Conservation (phyloP, 2,888 invertebrate species). For the Chorisops tibialis region DNA sequence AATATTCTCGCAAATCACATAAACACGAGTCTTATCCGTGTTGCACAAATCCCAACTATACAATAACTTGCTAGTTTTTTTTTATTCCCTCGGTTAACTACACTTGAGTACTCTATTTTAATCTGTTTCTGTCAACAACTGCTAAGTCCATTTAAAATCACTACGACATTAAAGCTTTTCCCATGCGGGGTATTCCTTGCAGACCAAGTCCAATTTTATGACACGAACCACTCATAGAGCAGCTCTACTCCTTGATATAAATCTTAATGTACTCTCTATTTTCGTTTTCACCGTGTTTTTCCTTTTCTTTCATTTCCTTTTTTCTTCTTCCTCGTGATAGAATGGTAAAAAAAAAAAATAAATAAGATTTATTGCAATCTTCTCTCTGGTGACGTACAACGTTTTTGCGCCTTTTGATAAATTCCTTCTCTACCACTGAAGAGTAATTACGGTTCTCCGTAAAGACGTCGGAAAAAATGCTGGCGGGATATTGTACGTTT, state of each 20-base stretch:
- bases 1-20: too few relatives aligned
- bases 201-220: too few relatives aligned
- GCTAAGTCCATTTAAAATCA: too few relatives aligned
- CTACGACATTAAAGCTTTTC: too few relatives aligned
- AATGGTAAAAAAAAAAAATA: conserved; percentile 15
- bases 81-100: too few relatives aligned
- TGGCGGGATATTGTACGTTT: neutral
- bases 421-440: conserved; percentile 30
- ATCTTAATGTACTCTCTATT: conserved; percentile 33
- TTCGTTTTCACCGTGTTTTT: conserved; percentile 12
- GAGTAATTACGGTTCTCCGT: conserved; percentile 31
- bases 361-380: conserved; percentile 34
- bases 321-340: neutral
- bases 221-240: neutral
- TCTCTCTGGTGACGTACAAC: conserved; percentile 31
- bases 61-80: too few relatives aligned
- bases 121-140: too few relatives aligned
- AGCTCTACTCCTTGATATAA: conserved; percentile 28
- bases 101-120: too few relatives aligned
- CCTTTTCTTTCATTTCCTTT: neutral
- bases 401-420: conserved; percentile 30
- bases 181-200: too few relatives aligned
- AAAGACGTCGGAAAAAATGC: conserved; percentile 23
- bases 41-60: too few relatives aligned
- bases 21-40: too few relatives aligned